Percentiles rank a stretch among this genome's conserved stretches.
These are phyloP conservation scores for Lepidostoma basale DNA, from an alignment of 1,140 invertebrate genomes.

Conservation along the genomic window DNA sequence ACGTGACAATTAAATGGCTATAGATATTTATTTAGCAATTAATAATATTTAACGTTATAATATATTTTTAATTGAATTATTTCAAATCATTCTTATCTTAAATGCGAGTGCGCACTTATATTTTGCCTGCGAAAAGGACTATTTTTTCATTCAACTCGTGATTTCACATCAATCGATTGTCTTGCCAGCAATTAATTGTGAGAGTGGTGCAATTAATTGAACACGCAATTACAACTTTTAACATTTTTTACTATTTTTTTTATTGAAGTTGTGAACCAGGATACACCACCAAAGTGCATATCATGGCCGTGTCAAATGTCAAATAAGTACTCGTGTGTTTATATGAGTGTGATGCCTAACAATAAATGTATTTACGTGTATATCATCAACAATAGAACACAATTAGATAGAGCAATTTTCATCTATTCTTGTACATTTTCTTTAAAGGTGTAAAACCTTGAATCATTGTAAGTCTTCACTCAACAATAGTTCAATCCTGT, in stretches of 20 bases:
- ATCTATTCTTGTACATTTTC: neutral
- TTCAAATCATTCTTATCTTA: no score
- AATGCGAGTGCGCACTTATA: no score
- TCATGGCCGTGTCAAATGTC: constrained; percentile 44
- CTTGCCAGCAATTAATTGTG: neutral
- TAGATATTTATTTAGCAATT: no score
- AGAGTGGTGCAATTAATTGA: neutral
- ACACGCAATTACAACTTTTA: no score
- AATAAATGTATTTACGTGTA: neutral
- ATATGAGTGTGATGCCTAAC: neutral
- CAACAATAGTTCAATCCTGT: neutral
- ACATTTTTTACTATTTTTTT: neutral
- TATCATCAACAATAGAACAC: neutral
- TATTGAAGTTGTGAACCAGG: constrained; percentile 26
- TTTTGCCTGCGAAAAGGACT: no score
- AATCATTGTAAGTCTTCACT: neutral
- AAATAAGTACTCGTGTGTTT: constrained; percentile 26
- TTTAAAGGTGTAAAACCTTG: no score
- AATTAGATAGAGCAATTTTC: neutral
- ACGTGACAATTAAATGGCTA: no score
- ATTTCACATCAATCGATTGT: neutral
- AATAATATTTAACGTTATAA: no score
- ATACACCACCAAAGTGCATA: constrained; percentile 30
- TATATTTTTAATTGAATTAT: no score
- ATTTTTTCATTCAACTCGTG: neutral